phyloP scores from a whole-genome alignment of 2,797 vertebrate species.

The Psittacula derbiana region DNA sequence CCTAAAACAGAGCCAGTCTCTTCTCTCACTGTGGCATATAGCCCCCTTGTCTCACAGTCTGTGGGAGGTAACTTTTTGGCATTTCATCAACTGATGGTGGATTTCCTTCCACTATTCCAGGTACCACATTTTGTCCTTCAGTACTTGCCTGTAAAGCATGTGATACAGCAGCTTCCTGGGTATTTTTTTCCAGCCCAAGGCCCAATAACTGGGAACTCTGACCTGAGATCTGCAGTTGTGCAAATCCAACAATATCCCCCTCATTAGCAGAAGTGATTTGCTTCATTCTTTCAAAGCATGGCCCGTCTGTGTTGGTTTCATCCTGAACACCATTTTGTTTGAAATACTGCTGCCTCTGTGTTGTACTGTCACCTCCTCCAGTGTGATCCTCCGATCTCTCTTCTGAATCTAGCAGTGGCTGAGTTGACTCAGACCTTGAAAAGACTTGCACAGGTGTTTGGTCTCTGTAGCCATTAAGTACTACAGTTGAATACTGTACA shows the following conservation, averaged over 20 bases:
- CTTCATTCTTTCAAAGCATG: conserved; percentile 70
- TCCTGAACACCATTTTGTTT: conserved; percentile 65
- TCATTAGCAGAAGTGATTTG: conserved; percentile 38
- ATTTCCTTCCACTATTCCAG: conserved; percentile 56
- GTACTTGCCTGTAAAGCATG: conserved; percentile 52
- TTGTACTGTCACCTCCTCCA: conserved; percentile 64
- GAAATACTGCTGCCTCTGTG: conserved; percentile 71
- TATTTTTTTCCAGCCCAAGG: conserved; percentile 73
- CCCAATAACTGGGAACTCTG: conserved; percentile 60
- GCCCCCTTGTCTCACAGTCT: conserved; percentile 82
- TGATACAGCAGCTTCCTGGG: conserved; percentile 50
- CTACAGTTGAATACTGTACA: conserved; percentile 92
- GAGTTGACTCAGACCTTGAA: conserved; percentile 92
- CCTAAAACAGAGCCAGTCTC: conserved; percentile 27
- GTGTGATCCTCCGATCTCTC: conserved; percentile 83
- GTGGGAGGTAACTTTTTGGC: conserved; percentile 85
- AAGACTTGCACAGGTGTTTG: conserved; percentile 84
- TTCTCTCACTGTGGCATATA: conserved; percentile 87
- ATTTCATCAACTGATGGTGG: conserved; percentile 57
- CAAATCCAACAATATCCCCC: conserved; percentile 66
- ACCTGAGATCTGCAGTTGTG: conserved; percentile 67
- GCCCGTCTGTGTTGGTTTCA: conserved; percentile 38
- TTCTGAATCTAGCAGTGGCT: conserved; percentile 91
- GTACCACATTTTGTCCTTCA: conserved; percentile 52
- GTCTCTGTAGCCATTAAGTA: conserved; percentile 85